Evolutionary conservation across 2,888 invertebrate genomes (phyloP).

Genomic region (Xestia ashworthii): DNA sequence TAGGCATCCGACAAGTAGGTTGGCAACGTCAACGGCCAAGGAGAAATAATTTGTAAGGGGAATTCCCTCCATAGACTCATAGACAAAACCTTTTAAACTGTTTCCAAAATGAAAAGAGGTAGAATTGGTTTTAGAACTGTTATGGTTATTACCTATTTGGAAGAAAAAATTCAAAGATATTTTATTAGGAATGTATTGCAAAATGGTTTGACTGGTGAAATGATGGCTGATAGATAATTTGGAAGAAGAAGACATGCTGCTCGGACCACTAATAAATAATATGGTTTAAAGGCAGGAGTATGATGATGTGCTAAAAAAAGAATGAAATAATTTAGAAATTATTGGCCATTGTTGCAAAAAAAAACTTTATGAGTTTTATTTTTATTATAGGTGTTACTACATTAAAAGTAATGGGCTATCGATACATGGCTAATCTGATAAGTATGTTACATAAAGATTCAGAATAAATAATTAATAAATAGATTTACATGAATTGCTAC

Average conservation of each 20-base stretch:
- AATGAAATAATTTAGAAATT: not conserved
- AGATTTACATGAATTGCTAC: not conserved
- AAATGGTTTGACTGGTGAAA: not conserved
- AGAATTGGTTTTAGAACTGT: not conserved
- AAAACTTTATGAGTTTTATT: not conserved
- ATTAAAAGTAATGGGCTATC: not conserved
- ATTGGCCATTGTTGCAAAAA: not conserved
- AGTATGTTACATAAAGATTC: not conserved
- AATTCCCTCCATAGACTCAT: conserved; percentile 39
- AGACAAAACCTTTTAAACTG: conserved; percentile 3
- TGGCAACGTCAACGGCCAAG: conserved; percentile 19
- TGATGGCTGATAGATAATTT: not conserved
- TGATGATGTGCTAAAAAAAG: not conserved
- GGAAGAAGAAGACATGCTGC: not conserved
- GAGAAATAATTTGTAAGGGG: conserved; percentile 7
- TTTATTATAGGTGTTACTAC: not conserved
- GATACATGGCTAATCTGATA: not conserved
- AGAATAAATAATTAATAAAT: not conserved
- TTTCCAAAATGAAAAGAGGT: conserved; percentile 1
- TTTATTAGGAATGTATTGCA: not conserved
- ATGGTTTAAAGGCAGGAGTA: not conserved
- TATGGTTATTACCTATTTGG: not conserved
- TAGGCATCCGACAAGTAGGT: not conserved
- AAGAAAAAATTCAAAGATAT: too few relatives aligned
- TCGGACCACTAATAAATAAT: not conserved